These are phyloP conservation scores for Lagorchestes hirsutus DNA, from an alignment of 2,797 vertebrate species.

Conservation along the genomic window DNA sequence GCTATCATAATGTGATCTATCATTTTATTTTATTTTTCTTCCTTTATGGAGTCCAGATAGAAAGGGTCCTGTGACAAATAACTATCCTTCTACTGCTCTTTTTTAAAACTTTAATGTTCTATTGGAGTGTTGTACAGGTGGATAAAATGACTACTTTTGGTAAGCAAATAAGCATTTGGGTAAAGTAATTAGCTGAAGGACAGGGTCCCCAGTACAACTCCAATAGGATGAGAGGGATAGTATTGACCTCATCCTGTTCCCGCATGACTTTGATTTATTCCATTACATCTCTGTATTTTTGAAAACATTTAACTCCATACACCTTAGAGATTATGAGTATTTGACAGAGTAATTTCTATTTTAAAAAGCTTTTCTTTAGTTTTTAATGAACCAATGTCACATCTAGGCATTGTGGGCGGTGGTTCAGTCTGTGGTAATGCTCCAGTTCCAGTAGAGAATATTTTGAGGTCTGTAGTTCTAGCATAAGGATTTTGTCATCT, in stretches of 20 bases:
- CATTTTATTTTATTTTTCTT: neutral
- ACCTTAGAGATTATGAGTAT: neutral
- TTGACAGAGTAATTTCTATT: neutral
- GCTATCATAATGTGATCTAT: neutral
- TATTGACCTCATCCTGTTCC: neutral
- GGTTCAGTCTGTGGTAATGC: neutral
- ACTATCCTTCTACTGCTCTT: neutral
- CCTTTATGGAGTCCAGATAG: neutral
- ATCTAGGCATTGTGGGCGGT: neutral
- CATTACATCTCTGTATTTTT: neutral
- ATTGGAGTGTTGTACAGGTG: neutral
- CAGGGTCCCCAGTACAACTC: neutral
- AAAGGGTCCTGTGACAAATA: neutral
- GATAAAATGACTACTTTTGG: neutral
- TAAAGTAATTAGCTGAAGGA: neutral
- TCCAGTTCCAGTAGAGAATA: neutral
- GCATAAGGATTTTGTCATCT: neutral
- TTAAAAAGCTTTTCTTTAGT: neutral
- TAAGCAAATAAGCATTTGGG: neutral
- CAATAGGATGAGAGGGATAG: neutral
- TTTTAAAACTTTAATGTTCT: neutral
- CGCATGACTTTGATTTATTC: neutral
- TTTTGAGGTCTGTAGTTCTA: neutral
- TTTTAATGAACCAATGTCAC: neutral
- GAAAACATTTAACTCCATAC: neutral